Percentiles rank a stretch among this genome's conserved stretches.
Evolutionary conservation across 2,797 vertebrate genomes (phyloP).

Genomic region (Prunella strophiata): DNA sequence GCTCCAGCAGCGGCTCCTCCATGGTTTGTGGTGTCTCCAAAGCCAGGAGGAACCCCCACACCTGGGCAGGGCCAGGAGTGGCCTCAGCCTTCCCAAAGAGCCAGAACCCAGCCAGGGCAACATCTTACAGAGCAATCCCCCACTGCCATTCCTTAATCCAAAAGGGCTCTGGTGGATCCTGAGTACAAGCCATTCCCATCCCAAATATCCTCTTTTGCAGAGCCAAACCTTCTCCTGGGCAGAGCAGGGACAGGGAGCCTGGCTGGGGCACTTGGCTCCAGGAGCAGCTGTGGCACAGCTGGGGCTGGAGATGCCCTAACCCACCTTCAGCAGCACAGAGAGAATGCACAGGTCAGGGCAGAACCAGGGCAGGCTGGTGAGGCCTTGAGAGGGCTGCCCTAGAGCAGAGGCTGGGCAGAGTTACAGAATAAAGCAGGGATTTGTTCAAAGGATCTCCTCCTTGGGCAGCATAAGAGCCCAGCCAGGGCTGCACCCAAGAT

Average conservation of each 20-base stretch:
- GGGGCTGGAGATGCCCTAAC: background rate
- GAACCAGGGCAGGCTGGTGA: background rate
- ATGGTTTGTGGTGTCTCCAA: accelerated
- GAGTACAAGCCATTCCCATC: background rate
- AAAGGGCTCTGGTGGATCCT: accelerated
- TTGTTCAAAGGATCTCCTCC: too few relatives aligned
- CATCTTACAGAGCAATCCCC: accelerated
- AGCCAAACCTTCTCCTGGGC: accelerated
- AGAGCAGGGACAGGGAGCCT: background rate
- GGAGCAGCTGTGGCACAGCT: too few relatives aligned
- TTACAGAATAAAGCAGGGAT: accelerated
- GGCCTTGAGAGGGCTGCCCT: background rate
- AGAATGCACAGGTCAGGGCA: accelerated
- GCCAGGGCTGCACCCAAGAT: too few relatives aligned
- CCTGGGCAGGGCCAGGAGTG: accelerated
- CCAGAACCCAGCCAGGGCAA: accelerated
- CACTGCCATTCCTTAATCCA: accelerated
- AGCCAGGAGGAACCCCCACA: background rate
- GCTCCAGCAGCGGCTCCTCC: accelerated
- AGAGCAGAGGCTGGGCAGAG: too few relatives aligned
- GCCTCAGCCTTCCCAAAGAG: background rate
- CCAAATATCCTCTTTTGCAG: accelerated
- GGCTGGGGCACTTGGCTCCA: accelerated
- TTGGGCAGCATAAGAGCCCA: too few relatives aligned
- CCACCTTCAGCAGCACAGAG: background rate